A percentile compares a stretch with the other conserved stretches of the same genome.
phyloP scores from a whole-genome alignment of 2,797 vertebrate species.

The Borostomias antarcticus region DNA sequence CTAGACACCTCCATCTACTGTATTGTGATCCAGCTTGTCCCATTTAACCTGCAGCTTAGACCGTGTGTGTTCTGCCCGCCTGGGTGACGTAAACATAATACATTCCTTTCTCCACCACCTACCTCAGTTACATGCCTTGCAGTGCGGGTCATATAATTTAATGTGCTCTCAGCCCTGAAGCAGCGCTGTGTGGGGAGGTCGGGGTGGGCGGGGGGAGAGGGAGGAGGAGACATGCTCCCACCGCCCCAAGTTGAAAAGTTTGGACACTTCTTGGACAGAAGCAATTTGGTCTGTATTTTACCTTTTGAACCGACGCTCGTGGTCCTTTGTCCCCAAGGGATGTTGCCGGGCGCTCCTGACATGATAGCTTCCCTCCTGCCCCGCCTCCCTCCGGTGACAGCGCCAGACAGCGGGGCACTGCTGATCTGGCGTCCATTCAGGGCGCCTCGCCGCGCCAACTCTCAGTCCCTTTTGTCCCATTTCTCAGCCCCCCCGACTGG shows the following conservation, averaged over 20 bases:
- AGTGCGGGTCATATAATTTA: constrained; percentile 60
- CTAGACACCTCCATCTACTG: too few species aligned
- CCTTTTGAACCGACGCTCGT: constrained; percentile 54
- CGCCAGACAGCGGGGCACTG: too few species aligned
- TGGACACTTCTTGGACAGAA: constrained; percentile 55
- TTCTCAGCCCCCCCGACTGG: too few species aligned
- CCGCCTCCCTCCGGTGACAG: too few species aligned
- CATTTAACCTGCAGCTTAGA: constrained; percentile 43
- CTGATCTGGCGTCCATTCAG: too few species aligned
- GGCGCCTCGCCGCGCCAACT: too few species aligned
- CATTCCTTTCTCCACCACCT: constrained; percentile 59
- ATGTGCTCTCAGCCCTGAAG: constrained; percentile 71
- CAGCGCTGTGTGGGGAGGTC: constrained; percentile 41
- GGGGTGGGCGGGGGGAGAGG: constrained; percentile 49
- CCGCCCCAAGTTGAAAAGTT: constrained; percentile 51
- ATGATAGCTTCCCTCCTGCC: too few species aligned
- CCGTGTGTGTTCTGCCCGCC: constrained; percentile 41
- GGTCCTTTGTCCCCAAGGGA: constrained; percentile 52
- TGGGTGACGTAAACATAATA: too few species aligned
- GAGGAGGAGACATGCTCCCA: constrained; percentile 42
- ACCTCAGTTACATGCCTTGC: constrained; percentile 55
- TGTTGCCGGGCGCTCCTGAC: constrained; percentile 57
- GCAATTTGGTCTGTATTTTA: constrained; percentile 64
- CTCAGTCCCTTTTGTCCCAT: too few species aligned
- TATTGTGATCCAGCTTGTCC: constrained; percentile 6